Evolutionary conservation across 1,140 invertebrate species (phyloP), one percentile per base, ranked within the genome.

Genomic region (Solen grandis): DNA sequence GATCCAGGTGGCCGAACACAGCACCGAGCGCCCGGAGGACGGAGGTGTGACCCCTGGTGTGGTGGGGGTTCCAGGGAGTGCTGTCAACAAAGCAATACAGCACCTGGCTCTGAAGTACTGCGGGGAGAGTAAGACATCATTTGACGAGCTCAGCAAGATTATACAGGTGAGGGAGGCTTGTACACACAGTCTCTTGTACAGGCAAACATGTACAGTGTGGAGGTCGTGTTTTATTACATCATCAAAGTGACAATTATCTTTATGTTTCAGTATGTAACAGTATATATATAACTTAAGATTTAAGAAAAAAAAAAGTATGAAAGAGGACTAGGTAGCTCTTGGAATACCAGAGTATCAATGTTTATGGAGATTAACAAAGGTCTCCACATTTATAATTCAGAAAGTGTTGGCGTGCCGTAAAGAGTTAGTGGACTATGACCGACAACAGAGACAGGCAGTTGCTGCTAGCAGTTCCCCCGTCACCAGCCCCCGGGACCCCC

Each of bases 141-240:
- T 99, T 92, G 98, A 99, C 90, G 98, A 99, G 88, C 93, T 99
- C 0, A 98, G 97, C 89, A 98, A 99, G 92, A 97, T 98, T 65
- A 98, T 99, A 50, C 93, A 99, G 93, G 91, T 91, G 55, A 60
- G 50, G 35, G 27, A 25, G n/a, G 25, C 14, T 74, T 33, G 19
- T 46, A n/a, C n/a, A n/a, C n/a, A n/a, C n/a, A n/a, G n/a, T n/a
- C n/a, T n/a, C n/a, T n/a, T n/a, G n/a, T n/a, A n/a, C n/a, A n/a
- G n/a, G n/a, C n/a, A n/a, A n/a, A n/a, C n/a, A n/a, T n/a, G n/a
- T n/a, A n/a, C n/a, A n/a, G n/a, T n/a, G n/a, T n/a, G n/a, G n/a
- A n/a, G n/a, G n/a, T n/a, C n/a, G n/a, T n/a, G n/a, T n/a, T n/a
- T n/a, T n/a, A n/a, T n/a, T n/a, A n/a, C n/a, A n/a, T n/a, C n/a